Evolutionary conservation across 2,888 invertebrate species (phyloP).

Genomic region (Chesias legatella): DNA sequence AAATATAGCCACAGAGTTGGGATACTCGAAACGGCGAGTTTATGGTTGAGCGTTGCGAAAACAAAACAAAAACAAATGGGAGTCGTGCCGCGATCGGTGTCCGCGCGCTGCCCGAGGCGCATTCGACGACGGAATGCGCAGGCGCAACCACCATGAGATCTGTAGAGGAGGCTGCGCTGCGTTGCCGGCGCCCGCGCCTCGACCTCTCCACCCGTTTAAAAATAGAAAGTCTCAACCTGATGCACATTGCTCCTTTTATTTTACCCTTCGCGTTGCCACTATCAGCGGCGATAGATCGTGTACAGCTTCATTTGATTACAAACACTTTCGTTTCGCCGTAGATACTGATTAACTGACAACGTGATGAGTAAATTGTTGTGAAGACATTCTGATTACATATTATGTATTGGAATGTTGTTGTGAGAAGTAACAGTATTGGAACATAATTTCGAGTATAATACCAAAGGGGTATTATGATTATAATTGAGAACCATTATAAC

Average conservation of each 20-base stretch:
- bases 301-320: conserved; percentile 47
- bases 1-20: conserved; percentile 6
- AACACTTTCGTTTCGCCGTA: conserved; percentile 53
- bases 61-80: conserved; percentile 51
- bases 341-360: conserved; percentile 25
- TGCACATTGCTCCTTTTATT: conserved; percentile 67
- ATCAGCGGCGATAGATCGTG: conserved; percentile 56
- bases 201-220: conserved; percentile 73
- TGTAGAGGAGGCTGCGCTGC: conserved; percentile 63
- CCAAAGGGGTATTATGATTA: no score
- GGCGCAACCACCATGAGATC: conserved; percentile 59
- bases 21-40: conserved; percentile 19
- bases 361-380: conserved; percentile 25
- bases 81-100: conserved; percentile 36
- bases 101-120: conserved; percentile 71
- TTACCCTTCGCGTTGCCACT: conserved; percentile 66
- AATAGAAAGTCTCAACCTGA: conserved; percentile 76
- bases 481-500: no score
- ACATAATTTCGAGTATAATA: conserved; percentile 1
- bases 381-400: conserved; percentile 27
- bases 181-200: conserved; percentile 56
- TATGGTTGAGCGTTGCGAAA: conserved; percentile 20
- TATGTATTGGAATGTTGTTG: conserved; percentile 19
- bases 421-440: conserved; percentile 2
- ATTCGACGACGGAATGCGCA: conserved; percentile 70